Conservation (phyloP, 2,888 invertebrate species). For the Neelides folsomi region DNA sequence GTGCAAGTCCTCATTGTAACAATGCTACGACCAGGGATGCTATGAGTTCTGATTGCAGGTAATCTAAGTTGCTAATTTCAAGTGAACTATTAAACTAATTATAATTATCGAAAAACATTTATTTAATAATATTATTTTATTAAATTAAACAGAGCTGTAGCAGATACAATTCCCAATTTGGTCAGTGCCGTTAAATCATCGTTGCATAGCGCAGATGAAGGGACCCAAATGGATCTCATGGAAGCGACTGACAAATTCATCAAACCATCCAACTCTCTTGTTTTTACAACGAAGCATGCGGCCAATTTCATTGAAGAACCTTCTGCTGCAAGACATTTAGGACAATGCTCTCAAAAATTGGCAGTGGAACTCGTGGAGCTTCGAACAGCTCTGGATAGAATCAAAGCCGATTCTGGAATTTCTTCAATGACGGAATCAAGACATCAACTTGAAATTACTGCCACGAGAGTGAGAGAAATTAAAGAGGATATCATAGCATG, state of each 20-base stretch:
- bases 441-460: constrained; percentile 65
- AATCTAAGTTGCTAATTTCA: not conserved
- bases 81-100: too few relatives aligned
- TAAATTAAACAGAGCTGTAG: constrained; percentile 53
- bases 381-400: constrained; percentile 43
- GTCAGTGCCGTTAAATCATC: constrained; percentile 65
- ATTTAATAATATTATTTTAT: too few relatives aligned
- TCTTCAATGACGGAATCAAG: constrained; percentile 38
- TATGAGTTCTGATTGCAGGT: constrained; percentile 29
- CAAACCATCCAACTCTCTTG: constrained; percentile 28
- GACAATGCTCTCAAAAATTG: constrained; percentile 50
- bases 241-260: constrained; percentile 31
- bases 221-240: constrained; percentile 23
- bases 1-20: constrained; percentile 51
- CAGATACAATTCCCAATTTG: constrained; percentile 64
- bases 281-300: constrained; percentile 29
- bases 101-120: too few relatives aligned
- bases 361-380: constrained; percentile 54
- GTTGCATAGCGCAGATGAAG: constrained; percentile 37
- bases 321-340: constrained; percentile 40
- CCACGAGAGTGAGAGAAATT: constrained; percentile 64
- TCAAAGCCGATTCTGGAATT: constrained; percentile 61
- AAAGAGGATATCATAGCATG: constrained; percentile 71
- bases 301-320: constrained; percentile 29
- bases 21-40: constrained; percentile 32